A percentile compares a stretch with the other conserved stretches of the same genome.
Conservation (phyloP, 2,797 vertebrate genomes). For the Tokudaia tokunoshimensis region DNA sequence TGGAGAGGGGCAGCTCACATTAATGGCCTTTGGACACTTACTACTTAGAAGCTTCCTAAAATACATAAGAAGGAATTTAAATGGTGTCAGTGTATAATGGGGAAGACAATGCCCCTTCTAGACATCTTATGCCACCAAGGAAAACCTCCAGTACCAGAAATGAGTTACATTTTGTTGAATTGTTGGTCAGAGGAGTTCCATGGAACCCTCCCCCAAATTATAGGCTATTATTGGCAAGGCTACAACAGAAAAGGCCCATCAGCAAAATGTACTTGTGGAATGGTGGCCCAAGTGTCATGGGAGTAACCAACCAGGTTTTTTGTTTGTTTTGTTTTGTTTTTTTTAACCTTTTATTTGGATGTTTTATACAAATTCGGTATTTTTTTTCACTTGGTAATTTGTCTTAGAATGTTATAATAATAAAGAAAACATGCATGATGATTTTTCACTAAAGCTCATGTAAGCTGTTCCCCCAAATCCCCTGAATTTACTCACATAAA, state of each 20-base stretch:
- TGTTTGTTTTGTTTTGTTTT: no score
- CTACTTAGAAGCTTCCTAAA: not conserved
- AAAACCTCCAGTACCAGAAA: not conserved
- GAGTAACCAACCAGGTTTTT: not conserved
- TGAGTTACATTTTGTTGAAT: not conserved
- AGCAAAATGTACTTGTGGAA: not conserved
- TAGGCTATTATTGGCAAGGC: not conserved
- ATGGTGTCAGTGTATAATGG: not conserved
- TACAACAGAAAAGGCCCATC: not conserved
- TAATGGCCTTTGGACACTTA: not conserved
- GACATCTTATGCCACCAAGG: not conserved
- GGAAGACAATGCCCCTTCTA: not conserved
- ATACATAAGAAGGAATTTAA: not conserved
- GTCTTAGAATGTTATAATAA: constrained; percentile 26
- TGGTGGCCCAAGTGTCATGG: no score
- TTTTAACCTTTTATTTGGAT: constrained; percentile 68
- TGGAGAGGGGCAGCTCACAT: not conserved
- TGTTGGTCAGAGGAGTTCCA: not conserved
- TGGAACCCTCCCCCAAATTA: not conserved
- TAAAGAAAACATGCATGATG: constrained; percentile 53
- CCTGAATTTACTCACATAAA: not conserved
- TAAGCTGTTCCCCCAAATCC: not conserved
- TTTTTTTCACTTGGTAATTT: constrained; percentile 58
- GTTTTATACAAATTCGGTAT: constrained; percentile 65
- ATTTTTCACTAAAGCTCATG: constrained; percentile 26